Base-by-base conservation (phyloP, 2,113 vertebrate species). In the Hystrix brachyura region DNA sequence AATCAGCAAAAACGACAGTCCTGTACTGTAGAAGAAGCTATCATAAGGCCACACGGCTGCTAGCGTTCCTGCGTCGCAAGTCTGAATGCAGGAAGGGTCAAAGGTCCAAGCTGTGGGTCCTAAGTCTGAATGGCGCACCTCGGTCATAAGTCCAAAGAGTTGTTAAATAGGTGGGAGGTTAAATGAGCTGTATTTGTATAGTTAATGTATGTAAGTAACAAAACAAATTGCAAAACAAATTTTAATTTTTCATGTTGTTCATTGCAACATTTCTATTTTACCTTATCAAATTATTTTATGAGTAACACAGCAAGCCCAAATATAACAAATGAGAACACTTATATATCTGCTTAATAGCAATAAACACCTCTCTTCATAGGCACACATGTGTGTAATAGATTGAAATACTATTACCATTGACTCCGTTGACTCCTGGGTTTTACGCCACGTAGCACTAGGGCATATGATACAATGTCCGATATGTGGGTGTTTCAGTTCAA, bases 381-480 rank as follows among this genome's bases (percentile, higher is more conserved):
- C 76, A 34, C 15, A 17, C 29, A 55, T 23, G 10, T 17, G 74
- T 9, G 29, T 79, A 11, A 7, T 2, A 53, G 14, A 79, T 34
- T 79, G 74, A 51, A 13, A 48, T 48, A 29, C 23, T 76, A 14
- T 76, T 48, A 43, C 3, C 69, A 29, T 23, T 76, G 17, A 19
- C 14, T 34, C 3, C 69, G 15, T 23, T 76, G 17, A 19, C 14
- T 34, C 46, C 29, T 34, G 13, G 1, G 3, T 2, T 79, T 79
- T 51, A 51, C 27, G 19, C 15, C 32, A 34, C 11, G 7, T 10
- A 32, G 48, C 15, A 79, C 7, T 53, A 46, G 21, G 1, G 43
- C 3, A 0, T 19, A 10, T 34, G 48, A 23, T 10, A 5, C 48
- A 29, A 48, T 17, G 13, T 17, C 29, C 7, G 9, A 9, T 4